These are phyloP conservation scores for Glyphotaelius pellucidus DNA, from an alignment of 2,888 invertebrate genomes.

Conservation along the genomic window DNA sequence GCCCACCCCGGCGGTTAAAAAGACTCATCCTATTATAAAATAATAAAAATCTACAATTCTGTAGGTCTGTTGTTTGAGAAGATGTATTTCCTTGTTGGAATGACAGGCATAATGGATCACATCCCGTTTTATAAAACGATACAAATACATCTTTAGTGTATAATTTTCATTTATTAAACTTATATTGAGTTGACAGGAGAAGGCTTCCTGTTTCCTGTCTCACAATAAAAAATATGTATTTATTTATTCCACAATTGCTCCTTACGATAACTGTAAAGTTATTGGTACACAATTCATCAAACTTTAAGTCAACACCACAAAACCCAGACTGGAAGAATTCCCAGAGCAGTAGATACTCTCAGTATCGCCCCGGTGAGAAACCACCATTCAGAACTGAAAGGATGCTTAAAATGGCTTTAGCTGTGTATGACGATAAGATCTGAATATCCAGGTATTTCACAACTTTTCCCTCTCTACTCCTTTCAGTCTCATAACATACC, in stretches of 20 bases:
- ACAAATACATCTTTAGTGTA: background rate
- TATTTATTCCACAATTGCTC: background rate
- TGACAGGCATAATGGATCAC: conserved; percentile 2
- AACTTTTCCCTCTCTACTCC: no score
- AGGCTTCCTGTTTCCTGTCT: background rate
- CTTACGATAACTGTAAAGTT: background rate
- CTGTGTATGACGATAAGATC: no score
- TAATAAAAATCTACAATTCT: background rate
- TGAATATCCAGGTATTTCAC: no score
- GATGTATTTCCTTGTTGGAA: background rate
- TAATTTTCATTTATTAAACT: background rate
- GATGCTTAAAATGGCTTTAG: no score
- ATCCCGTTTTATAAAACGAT: background rate
- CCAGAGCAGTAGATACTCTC: no score
- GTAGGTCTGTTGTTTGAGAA: background rate
- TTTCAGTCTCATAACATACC: no score
- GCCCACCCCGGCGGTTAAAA: background rate
- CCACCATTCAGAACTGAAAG: no score
- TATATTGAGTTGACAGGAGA: background rate
- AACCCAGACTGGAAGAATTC: background rate
- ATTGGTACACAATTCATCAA: background rate
- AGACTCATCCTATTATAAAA: background rate
- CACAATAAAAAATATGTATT: background rate
- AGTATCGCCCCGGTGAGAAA: no score
- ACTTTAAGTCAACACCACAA: background rate